Percentiles rank a stretch among this genome's conserved stretches.
These are phyloP conservation scores for Deilephila porcellus DNA, from an alignment of 2,888 invertebrate species.

Conservation along the genomic window DNA sequence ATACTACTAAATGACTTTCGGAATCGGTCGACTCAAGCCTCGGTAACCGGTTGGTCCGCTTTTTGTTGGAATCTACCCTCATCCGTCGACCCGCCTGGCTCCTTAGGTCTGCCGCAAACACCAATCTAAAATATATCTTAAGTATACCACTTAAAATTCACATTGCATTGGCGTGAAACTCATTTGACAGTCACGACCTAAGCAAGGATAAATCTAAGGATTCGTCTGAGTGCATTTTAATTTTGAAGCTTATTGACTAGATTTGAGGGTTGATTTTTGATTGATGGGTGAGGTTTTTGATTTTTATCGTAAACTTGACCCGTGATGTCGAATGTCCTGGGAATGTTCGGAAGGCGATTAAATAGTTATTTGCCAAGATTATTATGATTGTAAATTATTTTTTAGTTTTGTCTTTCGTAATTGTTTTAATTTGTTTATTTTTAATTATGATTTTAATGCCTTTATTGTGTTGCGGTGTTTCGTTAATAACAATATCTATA, in stretches of 20 bases:
- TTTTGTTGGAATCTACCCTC: conserved; percentile 81
- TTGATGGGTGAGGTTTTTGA: conserved; percentile 55
- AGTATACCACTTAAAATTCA: conserved; percentile 39
- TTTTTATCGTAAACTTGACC: conserved; percentile 79
- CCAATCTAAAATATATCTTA: conserved; percentile 41
- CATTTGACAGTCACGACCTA: conserved; percentile 77
- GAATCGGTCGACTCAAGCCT: conserved; percentile 58
- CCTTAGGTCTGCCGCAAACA: conserved; percentile 41
- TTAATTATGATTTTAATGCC: neutral
- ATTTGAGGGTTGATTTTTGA: conserved; percentile 47
- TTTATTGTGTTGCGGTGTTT: no score
- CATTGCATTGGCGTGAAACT: conserved; percentile 35
- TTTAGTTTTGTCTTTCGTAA: conserved; percentile 33
- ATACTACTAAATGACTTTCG: conserved; percentile 54
- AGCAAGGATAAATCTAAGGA: conserved; percentile 75
- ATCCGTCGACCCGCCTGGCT: conserved; percentile 62
- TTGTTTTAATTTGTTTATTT: conserved; percentile 29
- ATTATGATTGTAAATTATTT: conserved; percentile 43
- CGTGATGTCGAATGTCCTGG: conserved; percentile 77
- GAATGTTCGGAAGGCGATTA: conserved; percentile 66
- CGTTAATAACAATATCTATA: no score
- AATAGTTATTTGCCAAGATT: conserved; percentile 59
- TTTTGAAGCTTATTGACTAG: conserved; percentile 45
- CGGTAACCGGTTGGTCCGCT: conserved; percentile 74
- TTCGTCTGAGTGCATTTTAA: conserved; percentile 44